phyloP scores from a whole-genome alignment of 2,797 vertebrate genomes.

The Tarsius wallacei region DNA sequence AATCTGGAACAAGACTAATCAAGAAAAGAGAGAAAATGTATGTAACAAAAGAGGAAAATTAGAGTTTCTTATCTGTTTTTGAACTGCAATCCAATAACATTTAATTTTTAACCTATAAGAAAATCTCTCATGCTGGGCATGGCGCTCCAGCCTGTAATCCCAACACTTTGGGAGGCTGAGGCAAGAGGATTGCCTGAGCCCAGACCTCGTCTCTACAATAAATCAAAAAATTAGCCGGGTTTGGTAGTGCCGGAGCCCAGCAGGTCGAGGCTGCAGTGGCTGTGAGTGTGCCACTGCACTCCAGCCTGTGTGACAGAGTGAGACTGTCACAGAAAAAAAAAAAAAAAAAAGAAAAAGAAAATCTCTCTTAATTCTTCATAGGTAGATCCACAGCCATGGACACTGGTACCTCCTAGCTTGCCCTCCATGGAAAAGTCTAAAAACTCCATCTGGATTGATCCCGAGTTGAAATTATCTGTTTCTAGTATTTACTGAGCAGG shows the following conservation, averaged over 20 bases:
- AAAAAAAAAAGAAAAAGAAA: not conserved
- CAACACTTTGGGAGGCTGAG: too few species aligned
- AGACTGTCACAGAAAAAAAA: too few species aligned
- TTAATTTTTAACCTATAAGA: not conserved
- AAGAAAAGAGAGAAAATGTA: not conserved
- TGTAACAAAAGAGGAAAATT: not conserved
- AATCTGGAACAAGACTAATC: not conserved
- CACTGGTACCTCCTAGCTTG: not conserved
- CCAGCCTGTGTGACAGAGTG: too few species aligned
- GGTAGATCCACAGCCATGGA: not conserved
- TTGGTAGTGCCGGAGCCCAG: too few species aligned
- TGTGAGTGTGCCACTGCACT: too few species aligned
- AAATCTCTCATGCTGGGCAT: not conserved
- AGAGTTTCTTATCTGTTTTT: not conserved
- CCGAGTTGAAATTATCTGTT: slow-evolving; percentile 41
- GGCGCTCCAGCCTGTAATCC: too few species aligned
- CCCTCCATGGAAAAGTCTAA: not conserved
- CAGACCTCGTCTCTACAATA: too few species aligned
- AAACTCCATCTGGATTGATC: not conserved
- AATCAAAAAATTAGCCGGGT: too few species aligned
- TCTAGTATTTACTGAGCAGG: not conserved
- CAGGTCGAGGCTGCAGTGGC: too few species aligned
- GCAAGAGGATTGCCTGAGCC: too few species aligned
- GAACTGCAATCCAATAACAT: not conserved
- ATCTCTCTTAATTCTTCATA: not conserved